A percentile compares a stretch with the other conserved stretches of the same genome.
Evolutionary conservation across 2,113 vertebrate genomes (phyloP).

Genomic region (Vimba vimba): DNA sequence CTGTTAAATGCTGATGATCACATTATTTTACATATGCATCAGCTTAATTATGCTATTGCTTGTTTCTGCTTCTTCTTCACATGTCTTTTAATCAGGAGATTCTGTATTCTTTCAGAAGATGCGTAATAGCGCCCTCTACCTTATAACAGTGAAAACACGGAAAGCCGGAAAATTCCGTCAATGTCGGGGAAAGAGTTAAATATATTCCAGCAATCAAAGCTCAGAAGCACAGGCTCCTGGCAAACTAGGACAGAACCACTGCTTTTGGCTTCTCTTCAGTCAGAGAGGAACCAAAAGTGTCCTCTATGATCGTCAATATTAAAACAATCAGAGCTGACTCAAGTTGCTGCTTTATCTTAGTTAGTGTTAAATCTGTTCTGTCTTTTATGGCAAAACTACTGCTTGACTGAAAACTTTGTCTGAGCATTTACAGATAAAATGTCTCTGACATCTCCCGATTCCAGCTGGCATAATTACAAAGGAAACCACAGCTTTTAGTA

Average conservation of each 20-base stretch:
- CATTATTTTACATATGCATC: too few species aligned
- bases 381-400: neutral
- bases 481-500: neutral
- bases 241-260: slow-evolving; percentile 1
- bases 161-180: too few species aligned
- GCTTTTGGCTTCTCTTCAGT: neutral
- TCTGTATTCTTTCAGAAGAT: too few species aligned
- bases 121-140: too few species aligned
- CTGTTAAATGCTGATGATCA: too few species aligned
- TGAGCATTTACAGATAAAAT: neutral
- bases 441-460: neutral
- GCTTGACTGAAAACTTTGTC: neutral
- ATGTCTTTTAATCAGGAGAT: too few species aligned
- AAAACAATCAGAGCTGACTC: neutral
- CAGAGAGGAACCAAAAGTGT: neutral
- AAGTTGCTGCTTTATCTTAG: neutral
- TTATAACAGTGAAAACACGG: too few species aligned
- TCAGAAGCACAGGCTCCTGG: neutral
- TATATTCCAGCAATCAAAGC: neutral
- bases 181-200: too few species aligned
- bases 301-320: neutral
- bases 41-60: too few species aligned
- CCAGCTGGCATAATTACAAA: slow-evolving; percentile 24
- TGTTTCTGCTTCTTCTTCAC: too few species aligned
- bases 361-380: neutral